phyloP scores from a whole-genome alignment of 2,797 vertebrate genomes.

The Numenius phaeopus region DNA sequence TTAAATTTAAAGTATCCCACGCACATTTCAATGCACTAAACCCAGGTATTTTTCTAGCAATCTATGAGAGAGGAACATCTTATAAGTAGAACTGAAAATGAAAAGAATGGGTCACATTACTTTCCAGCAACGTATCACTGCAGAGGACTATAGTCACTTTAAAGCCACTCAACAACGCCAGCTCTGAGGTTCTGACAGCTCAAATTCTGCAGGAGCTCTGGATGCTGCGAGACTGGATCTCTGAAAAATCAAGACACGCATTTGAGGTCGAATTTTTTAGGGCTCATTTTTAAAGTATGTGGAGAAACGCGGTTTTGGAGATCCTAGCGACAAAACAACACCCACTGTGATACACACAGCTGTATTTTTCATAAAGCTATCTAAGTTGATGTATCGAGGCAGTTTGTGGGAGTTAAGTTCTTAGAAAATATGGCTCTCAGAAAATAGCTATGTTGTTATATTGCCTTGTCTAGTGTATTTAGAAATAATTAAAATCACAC shows the following conservation, averaged over 20 bases:
- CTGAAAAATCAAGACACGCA: not conserved
- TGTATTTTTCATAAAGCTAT: not conserved
- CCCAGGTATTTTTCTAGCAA: not conserved
- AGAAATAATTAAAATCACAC: not conserved
- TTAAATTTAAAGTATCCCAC: not conserved
- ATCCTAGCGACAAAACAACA: not conserved
- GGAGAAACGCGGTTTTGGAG: not conserved
- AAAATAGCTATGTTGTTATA: not conserved
- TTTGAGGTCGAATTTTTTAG: not conserved
- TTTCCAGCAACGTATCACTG: not conserved
- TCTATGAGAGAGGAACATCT: not conserved
- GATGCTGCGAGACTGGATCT: rapidly evolving
- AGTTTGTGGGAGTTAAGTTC: not conserved
- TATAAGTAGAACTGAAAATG: not conserved
- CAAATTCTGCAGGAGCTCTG: not conserved
- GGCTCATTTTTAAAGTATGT: not conserved
- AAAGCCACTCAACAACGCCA: not conserved
- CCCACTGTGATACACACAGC: not conserved
- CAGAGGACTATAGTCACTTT: not conserved
- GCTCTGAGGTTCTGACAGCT: not conserved
- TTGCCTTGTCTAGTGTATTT: not conserved
- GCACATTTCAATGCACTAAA: not conserved
- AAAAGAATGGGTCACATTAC: not conserved
- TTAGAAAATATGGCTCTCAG: not conserved
- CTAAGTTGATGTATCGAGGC: not conserved